Base-by-base conservation (phyloP, 2,113 vertebrate species). In the Lasiurus cinereus region DNA sequence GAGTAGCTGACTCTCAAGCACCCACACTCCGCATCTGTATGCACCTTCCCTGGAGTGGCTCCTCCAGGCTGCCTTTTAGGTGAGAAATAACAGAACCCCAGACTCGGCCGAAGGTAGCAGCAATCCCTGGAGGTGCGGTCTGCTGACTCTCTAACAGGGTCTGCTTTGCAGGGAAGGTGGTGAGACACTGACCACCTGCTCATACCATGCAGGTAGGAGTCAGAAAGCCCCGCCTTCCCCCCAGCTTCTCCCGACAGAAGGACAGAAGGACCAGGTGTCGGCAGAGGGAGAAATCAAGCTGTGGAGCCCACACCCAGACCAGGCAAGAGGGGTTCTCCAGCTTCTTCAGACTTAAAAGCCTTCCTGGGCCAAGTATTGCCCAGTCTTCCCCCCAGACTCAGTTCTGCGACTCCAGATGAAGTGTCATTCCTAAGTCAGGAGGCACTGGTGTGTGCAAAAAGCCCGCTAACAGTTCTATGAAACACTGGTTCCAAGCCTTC, bases 291-390 rank as follows among this genome's bases (percentile, higher is more conserved):
- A 48, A 90, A 64, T 66, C 8, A 19, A 76, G 62, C 36, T 43
- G n/a, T 54, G 46, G 43, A 90, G n/a, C 50, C 36, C 72, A 50
- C 14, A 83, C 62, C 15, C 43, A 15, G 15, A 72, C 62, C 50
- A 91, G 27, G 64, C 11, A 18, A 56, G 79, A 33, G n/a, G 48
- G 77, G 59, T 31, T 79, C 70, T 94, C 87, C 29, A 80, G 83
- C 14, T 88, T 54, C 52, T 46, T 91, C 73, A 21, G 78, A 4
- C 29, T 77, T 90, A 48, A 67, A 86, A 59, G 79, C 2, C 54
- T 78, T 85, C 24, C 21, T n/a, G 39, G 27, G 39, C 33, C n/a
- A 66, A 83, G 39, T 14, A 10, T 56, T 83, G 86, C 39, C 24
- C 48, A 7, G 14, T 76, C 67, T 90, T 83, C 33, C 69, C 24